These are phyloP conservation scores for Brachyrhaphis roseni DNA, from an alignment of 2,797 vertebrate species.

Conservation along the genomic window DNA sequence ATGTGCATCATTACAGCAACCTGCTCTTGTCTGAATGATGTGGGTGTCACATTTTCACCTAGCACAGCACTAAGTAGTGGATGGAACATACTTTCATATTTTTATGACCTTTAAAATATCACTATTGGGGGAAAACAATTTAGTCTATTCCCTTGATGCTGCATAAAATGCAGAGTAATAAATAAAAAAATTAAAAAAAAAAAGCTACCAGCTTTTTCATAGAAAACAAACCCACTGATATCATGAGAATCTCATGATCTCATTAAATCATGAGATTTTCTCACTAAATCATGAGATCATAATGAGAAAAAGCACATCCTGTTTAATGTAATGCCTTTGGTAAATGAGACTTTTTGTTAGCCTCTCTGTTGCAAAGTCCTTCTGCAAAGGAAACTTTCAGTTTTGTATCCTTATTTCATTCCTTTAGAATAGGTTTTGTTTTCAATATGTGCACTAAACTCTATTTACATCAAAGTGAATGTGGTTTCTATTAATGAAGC, in stretches of 20 bases:
- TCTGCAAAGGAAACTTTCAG: neutral
- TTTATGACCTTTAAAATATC: neutral
- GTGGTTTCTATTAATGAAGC: conserved; percentile 3
- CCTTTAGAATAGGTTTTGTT: neutral
- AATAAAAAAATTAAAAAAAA: neutral
- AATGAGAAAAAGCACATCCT: neutral
- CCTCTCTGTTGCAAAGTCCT: neutral
- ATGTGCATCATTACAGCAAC: neutral
- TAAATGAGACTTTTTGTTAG: neutral
- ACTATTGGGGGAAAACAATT: neutral
- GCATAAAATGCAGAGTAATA: neutral
- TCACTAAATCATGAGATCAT: too few species aligned
- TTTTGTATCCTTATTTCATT: neutral
- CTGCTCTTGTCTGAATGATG: neutral
- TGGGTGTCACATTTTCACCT: neutral
- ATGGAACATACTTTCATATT: neutral
- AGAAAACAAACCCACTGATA: neutral
- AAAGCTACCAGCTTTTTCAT: neutral
- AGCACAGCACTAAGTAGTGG: neutral
- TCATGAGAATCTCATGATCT: too few species aligned
- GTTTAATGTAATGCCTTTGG: neutral
- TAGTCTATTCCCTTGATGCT: neutral
- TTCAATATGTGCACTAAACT: neutral
- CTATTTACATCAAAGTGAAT: neutral
- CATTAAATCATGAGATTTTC: too few species aligned